Evolutionary conservation across 2,888 invertebrate species (phyloP).

Genomic region (Oscheius sp.): DNA sequence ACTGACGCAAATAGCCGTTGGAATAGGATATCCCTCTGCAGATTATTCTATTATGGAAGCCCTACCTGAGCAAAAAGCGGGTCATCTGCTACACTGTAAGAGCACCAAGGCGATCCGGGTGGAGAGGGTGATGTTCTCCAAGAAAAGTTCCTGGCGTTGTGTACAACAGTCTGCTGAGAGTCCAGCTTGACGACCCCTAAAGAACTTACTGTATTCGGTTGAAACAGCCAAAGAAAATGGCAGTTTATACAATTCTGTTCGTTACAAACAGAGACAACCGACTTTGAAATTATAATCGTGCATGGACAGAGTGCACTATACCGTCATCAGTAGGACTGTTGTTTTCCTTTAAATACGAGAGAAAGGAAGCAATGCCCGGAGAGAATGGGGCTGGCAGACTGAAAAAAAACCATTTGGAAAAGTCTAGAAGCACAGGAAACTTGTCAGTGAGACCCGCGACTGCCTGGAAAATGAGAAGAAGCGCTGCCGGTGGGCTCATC

Average conservation of each 20-base stretch:
- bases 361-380: constrained; percentile 17
- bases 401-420: constrained; percentile 2
- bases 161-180: constrained; percentile 4
- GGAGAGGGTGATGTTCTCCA: constrained; percentile 22
- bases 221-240: not conserved
- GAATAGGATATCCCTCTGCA: not conserved
- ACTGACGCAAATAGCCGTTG: not conserved
- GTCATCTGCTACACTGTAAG: constrained; percentile 25
- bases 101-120: constrained; percentile 12
- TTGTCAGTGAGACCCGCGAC: not conserved
- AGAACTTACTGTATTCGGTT: not conserved
- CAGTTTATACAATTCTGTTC: not conserved
- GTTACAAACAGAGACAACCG: too few relatives aligned
- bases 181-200: constrained; percentile 18
- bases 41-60: too few relatives aligned
- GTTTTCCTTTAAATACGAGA: constrained; percentile 18
- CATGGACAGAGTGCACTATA: not conserved
- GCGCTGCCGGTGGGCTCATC: constrained; percentile 1
- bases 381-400: constrained; percentile 26
- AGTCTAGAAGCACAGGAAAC: not conserved
- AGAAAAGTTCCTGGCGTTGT: constrained; percentile 20
- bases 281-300: not conserved
- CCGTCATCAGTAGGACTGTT: constrained; percentile 7
- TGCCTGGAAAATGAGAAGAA: not conserved
- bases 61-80: constrained; percentile 26